Base-by-base conservation (phyloP, 1,140 invertebrate genomes). In the Anadara kagoshimensis region DNA sequence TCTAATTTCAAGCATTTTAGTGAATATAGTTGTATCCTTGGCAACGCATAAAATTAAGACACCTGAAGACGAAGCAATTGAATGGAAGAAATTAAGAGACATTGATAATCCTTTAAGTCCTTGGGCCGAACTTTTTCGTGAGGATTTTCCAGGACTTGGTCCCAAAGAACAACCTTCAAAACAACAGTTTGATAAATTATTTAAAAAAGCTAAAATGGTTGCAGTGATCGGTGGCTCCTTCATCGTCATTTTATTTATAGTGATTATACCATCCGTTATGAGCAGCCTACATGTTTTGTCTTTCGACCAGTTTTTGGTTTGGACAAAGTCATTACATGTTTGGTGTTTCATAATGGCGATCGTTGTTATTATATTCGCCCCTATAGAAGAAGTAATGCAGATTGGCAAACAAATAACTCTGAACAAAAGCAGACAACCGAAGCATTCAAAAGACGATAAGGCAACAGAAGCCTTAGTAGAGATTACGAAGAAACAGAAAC, bases 21-120 rank as follows among this genome's bases (percentile, higher is more conserved):
- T 68, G 0, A 74, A 57, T 16, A 36, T 67, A 24, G 7, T 68
- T 26, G 59, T 69, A 4, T 74, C 59, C 16, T 59, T 74, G 16
- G 44, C 43, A 12, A 74, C 72, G n/a, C 49, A 69, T 47, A 59
- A 72, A 2, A 72, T 72, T n/a, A 47, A 68, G 11, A 22, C 22
- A 14, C 20, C 53, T 10, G 53, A 20, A 20, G 79, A 76, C 51
- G 72, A 66, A 24, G n/a, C 64, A 61, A 54, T 69, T 22, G 83
- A 85, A 73, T 89, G 88, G 87, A 82, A 87, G 62, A 85, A 84
- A 75, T 82, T 85, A 1, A 71, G 86, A 12, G 81, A 87, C 49
- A 90, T 90, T 56, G 87, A 90, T 62, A 89, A 89, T 67, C 88
- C 88, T 0, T 79, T 90, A 10, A 73, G 72, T 49, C 87, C 88